phyloP scores from a whole-genome alignment of 2,888 invertebrate genomes.

The Ichneumoninae sp. region DNA sequence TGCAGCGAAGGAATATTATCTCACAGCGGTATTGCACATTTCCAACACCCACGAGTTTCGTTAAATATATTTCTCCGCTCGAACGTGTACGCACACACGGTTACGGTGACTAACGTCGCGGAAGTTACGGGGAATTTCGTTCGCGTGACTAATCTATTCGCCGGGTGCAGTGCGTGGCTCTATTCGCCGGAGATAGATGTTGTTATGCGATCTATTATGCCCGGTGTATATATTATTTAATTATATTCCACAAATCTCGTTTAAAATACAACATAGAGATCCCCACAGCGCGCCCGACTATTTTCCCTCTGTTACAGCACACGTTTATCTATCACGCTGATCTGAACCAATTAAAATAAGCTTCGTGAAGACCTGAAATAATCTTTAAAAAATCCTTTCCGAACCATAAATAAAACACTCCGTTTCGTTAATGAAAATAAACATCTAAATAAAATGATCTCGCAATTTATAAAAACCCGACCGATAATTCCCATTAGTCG shows the following conservation, averaged over 20 bases:
- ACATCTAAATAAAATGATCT: no score
- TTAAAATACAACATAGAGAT: conserved; percentile 22
- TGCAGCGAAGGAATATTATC: conserved; percentile 6
- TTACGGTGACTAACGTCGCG: conserved; percentile 62
- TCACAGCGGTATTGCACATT: background rate
- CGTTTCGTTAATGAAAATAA: no score
- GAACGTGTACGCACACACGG: conserved; percentile 14
- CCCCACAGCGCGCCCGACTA: conserved; percentile 6
- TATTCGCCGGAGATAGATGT: conserved; percentile 37
- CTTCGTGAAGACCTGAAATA: background rate
- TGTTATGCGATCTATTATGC: conserved; percentile 35
- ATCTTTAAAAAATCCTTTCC: background rate
- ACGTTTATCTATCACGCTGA: conserved; percentile 38
- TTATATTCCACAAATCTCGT: conserved; percentile 48
- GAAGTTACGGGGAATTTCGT: conserved; percentile 69
- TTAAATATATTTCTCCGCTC: conserved; percentile 21
- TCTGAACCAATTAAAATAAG: conserved; percentile 50
- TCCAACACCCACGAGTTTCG: conserved; percentile 1
- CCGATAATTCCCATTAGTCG: no score
- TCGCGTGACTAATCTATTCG: conserved; percentile 72
- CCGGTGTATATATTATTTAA: conserved; percentile 43
- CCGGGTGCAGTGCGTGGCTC: conserved; percentile 47
- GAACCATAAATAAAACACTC: background rate
- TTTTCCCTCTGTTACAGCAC: conserved; percentile 25
- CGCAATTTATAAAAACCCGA: no score